phyloP scores from a whole-genome alignment of 1,140 invertebrate species.

The Drosophila rhopaloa region DNA sequence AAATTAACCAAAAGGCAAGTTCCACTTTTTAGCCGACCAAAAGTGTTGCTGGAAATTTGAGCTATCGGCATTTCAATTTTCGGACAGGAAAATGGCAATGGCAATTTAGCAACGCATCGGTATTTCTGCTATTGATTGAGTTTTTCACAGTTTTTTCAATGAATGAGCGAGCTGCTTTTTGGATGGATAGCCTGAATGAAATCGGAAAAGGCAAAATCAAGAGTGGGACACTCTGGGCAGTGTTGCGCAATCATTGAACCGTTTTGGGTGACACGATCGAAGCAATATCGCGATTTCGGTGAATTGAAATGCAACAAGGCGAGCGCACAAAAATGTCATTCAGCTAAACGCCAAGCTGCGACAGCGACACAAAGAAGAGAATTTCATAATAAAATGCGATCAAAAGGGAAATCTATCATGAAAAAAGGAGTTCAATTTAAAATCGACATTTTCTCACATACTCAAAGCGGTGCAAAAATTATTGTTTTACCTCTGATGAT shows the following conservation, averaged over 20 bases:
- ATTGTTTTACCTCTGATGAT: slow-evolving; percentile 7
- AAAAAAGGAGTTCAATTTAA: slow-evolving; percentile 3
- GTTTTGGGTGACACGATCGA: slow-evolving; percentile 51
- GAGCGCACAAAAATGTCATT: slow-evolving; percentile 67
- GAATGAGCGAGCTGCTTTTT: slow-evolving; percentile 19
- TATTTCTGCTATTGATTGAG: slow-evolving; percentile 72
- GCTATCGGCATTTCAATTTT: slow-evolving; percentile 43
- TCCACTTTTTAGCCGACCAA: slow-evolving; percentile 30
- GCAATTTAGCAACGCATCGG: slow-evolving; percentile 77
- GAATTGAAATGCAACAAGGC: slow-evolving; percentile 72
- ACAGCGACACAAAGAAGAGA: slow-evolving; percentile 17
- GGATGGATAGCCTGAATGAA: slow-evolving; percentile 35
- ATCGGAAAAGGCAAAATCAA: slow-evolving; percentile 44
- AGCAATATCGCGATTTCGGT: slow-evolving; percentile 72
- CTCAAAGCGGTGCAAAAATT: neutral
- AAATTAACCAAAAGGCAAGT: slow-evolving; percentile 33
- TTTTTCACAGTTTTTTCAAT: slow-evolving; percentile 69
- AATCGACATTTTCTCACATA: slow-evolving; percentile 12
- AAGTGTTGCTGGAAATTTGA: slow-evolving; percentile 65
- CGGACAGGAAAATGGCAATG: slow-evolving; percentile 48
- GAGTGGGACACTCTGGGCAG: neutral
- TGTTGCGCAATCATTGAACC: slow-evolving; percentile 55
- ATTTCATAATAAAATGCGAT: slow-evolving; percentile 43
- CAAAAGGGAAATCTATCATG: slow-evolving; percentile 12
- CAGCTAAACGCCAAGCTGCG: slow-evolving; percentile 4